Evolutionary conservation across 2,113 vertebrate species (phyloP).

Genomic region (Tenebrosternarchus preto): DNA sequence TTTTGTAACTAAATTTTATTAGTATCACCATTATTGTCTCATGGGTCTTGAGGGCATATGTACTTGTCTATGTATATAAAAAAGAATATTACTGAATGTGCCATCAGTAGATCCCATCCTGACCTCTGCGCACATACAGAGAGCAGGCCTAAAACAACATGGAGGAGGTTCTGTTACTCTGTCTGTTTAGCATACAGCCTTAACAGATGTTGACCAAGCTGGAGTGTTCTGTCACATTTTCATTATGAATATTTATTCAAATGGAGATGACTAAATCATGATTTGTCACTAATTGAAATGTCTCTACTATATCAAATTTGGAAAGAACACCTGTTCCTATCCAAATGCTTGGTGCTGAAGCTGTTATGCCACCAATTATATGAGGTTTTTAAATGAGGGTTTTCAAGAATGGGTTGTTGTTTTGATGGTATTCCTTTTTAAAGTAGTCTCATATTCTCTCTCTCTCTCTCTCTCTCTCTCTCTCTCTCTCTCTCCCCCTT

Average conservation of each 20-base stretch:
- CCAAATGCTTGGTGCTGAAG: background rate
- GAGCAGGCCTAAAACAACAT: background rate
- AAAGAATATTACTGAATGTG: background rate
- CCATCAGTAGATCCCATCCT: too few species aligned
- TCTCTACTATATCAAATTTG: background rate
- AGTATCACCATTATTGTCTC: too few species aligned
- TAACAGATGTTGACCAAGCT: background rate
- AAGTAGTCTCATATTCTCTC: background rate
- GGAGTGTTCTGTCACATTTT: background rate
- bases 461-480: background rate
- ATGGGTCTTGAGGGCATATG: background rate
- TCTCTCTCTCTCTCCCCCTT: background rate
- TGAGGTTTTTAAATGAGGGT: background rate
- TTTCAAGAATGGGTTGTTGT: too few species aligned
- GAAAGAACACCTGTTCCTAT: slow-evolving; percentile 16
- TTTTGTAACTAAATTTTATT: too few species aligned
- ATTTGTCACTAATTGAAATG: background rate
- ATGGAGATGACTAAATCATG: slow-evolving; percentile 7
- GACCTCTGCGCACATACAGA: background rate
- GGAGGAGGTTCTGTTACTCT: background rate
- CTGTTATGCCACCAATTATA: background rate
- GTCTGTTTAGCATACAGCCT: background rate
- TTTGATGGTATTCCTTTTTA: background rate
- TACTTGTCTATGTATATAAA: background rate
- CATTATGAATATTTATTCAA: slow-evolving; percentile 38